phyloP scores from a whole-genome alignment of 30 jellyfish, hydroid and myxozoan species.

The Turritopsis rubra region DNA sequence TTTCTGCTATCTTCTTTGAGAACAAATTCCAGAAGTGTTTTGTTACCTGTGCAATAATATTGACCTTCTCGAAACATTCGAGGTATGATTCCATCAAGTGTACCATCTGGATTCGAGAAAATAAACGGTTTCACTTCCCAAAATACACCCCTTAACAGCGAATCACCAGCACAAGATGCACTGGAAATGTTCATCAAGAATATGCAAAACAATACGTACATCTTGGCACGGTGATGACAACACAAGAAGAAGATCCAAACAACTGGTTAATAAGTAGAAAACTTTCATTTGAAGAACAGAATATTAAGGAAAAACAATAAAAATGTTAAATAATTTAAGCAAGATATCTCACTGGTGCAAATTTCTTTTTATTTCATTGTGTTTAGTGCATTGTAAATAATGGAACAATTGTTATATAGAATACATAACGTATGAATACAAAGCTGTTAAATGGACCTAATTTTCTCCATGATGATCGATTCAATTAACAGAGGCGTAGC shows the following conservation, averaged over 20 bases:
- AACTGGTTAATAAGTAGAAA: background rate
- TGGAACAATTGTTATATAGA: too few species aligned
- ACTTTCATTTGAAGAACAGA: background rate
- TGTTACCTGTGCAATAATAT: slow-evolving; percentile 14
- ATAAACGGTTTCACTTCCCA: slow-evolving; percentile 45
- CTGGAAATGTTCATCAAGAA: too few species aligned
- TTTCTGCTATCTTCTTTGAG: background rate
- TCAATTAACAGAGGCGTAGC: too few species aligned
- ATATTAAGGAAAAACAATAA: background rate
- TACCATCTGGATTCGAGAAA: slow-evolving; percentile 10
- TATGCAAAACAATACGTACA: background rate
- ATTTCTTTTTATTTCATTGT: background rate
- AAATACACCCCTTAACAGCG: slow-evolving; percentile 9
- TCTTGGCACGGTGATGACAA: background rate
- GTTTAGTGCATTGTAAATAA: background rate
- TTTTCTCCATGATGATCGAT: too few species aligned
- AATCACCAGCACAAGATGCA: background rate
- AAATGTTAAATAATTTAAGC: background rate
- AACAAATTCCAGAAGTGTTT: background rate
- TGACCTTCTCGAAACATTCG: slow-evolving; percentile 26
- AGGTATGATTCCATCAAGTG: slow-evolving; percentile 37
- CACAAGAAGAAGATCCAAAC: background rate
- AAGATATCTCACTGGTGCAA: background rate
- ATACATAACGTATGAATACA: too few species aligned
- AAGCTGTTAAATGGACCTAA: too few species aligned